A percentile compares a stretch with the other conserved stretches of the same genome.
These are phyloP conservation scores for Pseudorhiza aurosa DNA, from an alignment of 30 jellyfish, hydroid and myxozoan genomes.

Conservation along the genomic window DNA sequence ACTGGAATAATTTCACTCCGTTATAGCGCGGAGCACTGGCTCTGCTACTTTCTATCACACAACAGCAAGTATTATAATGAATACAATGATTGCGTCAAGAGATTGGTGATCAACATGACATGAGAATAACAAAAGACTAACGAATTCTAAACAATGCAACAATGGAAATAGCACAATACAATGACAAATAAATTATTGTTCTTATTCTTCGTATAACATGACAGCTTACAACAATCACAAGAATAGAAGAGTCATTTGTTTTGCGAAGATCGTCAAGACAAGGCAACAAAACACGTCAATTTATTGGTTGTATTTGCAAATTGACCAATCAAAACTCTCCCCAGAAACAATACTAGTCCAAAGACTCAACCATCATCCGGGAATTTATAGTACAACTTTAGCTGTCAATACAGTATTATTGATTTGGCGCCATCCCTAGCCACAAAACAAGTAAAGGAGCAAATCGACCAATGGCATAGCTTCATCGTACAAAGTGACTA, in stretches of 20 bases:
- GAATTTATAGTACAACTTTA: conserved; percentile 64
- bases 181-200: conserved; percentile 3
- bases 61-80: conserved; percentile 64
- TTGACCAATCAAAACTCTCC: conserved; percentile 36
- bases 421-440: conserved; percentile 59
- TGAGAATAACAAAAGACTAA: conserved; percentile 39
- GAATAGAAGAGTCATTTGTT: conserved; percentile 11
- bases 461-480: not conserved
- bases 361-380: conserved; percentile 30
- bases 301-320: conserved; percentile 33
- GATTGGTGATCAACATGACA: conserved; percentile 70
- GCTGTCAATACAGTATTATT: conserved; percentile 62
- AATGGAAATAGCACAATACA: conserved; percentile 24
- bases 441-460: conserved; percentile 35
- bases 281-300: conserved; percentile 53
- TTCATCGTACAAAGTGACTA: not conserved
- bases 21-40: conserved; percentile 27
- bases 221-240: conserved; percentile 25
- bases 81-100: conserved; percentile 66
- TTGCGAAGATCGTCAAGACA: not conserved
- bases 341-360: not conserved
- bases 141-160: conserved; percentile 31
- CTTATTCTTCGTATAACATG: conserved; percentile 45
- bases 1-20: conserved; percentile 15
- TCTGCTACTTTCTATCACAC: conserved; percentile 42